Evolutionary conservation across 2,113 vertebrate genomes (phyloP), one percentile per base, ranked within the genome.

Genomic region (Hymenochirus boettgeri): DNA sequence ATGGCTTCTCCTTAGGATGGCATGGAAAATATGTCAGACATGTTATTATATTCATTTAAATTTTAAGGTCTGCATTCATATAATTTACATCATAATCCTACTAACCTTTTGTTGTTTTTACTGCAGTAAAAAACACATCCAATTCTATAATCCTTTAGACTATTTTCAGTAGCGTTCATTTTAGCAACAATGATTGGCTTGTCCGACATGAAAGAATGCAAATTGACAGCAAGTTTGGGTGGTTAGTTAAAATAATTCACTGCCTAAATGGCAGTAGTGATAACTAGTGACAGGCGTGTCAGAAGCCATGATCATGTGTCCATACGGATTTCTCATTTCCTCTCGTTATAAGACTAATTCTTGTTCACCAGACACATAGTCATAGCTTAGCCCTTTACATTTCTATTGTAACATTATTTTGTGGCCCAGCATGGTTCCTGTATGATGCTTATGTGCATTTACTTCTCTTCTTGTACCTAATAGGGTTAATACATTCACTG

Each of bases 251-350:
- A 26, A 37, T 19, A 17, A 18, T 27, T 13, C 18, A 22, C 19
- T 9, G 33, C 15, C 42, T 35, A 39, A 67, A 27, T 29, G 29
- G 52, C 12, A 13, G 2, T 22, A 46, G 54, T 37, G 64, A 63
- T 57, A 37, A 18, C 24, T 21, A 37, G 61, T 37, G 71, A 62
- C 63, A 69, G 59, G 64, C 59, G 46, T 66, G 33, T 18, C 31
- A 8, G 8, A 21, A 52, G 29, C 51, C 48, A 51, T 48, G 26
- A 65, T 35, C 33, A 35, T n/a, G 24, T n/a, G 22, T 53, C 19
- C 46, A 13, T 15, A 10, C 25, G 17, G 26, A 46, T 46, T 46
- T 46, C 17, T 46, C n/a, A 46, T 46, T 46, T 19, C 42, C 7
- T 18, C 6, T 18, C 42, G 18, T 46, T 46, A 46, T 46, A 46